A percentile compares a stretch with the other conserved stretches of the same genome.
phyloP scores from a whole-genome alignment of 2,888 invertebrate genomes.

The Coecobrya sp. region DNA sequence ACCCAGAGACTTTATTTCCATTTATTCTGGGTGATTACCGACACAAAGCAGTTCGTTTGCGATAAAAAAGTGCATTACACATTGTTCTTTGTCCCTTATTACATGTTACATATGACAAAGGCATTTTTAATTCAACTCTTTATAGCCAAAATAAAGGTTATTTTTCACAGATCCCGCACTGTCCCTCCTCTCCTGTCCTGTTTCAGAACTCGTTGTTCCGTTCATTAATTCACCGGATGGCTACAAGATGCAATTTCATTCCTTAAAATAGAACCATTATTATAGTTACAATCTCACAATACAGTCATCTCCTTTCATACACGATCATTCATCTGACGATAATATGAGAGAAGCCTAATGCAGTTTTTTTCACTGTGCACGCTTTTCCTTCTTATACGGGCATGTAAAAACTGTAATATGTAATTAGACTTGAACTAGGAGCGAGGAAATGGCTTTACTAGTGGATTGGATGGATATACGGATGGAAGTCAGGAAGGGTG shows the following conservation, averaged over 20 bases:
- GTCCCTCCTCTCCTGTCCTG: background rate
- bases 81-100: constrained; percentile 25
- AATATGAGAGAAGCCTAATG: constrained; percentile 31
- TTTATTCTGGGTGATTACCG: constrained; percentile 20
- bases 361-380: constrained; percentile 16
- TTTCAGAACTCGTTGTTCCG: background rate
- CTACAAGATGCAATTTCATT: constrained; percentile 52
- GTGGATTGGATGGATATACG: background rate
- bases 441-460: background rate
- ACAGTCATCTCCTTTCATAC: constrained; percentile 39
- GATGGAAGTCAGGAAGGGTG: constrained; percentile 59
- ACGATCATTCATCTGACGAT: constrained; percentile 11
- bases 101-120: background rate
- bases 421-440: constrained; percentile 33
- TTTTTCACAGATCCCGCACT: constrained; percentile 17
- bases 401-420: constrained; percentile 33
- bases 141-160: background rate
- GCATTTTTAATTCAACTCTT: background rate
- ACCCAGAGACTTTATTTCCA: background rate
- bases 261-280: constrained; percentile 42
- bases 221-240: constrained; percentile 43
- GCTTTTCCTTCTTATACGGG: background rate
- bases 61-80: constrained; percentile 26
- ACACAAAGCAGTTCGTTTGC: background rate
- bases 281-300: constrained; percentile 15